Evolutionary conservation across 2,797 vertebrate species (phyloP), one percentile per base, ranked within the genome.

Genomic region (Kryptolebias ocellatus): DNA sequence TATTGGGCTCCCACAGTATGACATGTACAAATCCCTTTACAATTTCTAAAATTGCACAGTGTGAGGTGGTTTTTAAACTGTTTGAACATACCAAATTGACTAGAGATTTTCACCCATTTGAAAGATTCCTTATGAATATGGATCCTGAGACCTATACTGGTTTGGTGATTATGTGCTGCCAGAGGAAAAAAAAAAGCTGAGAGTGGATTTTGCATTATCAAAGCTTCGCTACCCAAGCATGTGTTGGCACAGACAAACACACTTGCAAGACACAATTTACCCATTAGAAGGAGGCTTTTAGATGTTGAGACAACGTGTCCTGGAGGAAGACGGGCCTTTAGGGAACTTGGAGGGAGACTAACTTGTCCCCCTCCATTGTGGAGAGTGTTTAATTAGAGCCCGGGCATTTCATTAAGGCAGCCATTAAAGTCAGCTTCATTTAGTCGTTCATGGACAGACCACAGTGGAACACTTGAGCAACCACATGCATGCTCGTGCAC

Each of bases 391-490:
- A 94, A 94, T 92, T 87, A 94, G 62, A 81, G 83, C 82, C 90
- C 64, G 53, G 64, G 73, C 78, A 92, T 93, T 94, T 94, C 89
- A 89, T 91, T 90, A 92, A 87, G 80, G 88, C 90, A 90, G 73
- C 86, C 92, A 89, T 92, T 93, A 94, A 91, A 89, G 92, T 93
- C 89, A 88, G 87, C 80, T 92, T 85, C 79, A 83, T 90, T 93
- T 90, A 89, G 91, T 87, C 72, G 81, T 84, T 83, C 79, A 80
- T 67, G 64, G 68, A 69, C 68, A 68, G 69, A 60, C 75, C 83
- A 88, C 84, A 81, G 79, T 68, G 78, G 78, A 79, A 86, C 83
- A 83, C 78, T 79, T 70, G 67, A 80, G 70, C 70, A 63, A 64
- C 81, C 78, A 52, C 78, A 76, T 58, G 64, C 53, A 74, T 66